phyloP scores from a whole-genome alignment of 53 echinoderm and acorn worm genomes.

The Henricia sp. region DNA sequence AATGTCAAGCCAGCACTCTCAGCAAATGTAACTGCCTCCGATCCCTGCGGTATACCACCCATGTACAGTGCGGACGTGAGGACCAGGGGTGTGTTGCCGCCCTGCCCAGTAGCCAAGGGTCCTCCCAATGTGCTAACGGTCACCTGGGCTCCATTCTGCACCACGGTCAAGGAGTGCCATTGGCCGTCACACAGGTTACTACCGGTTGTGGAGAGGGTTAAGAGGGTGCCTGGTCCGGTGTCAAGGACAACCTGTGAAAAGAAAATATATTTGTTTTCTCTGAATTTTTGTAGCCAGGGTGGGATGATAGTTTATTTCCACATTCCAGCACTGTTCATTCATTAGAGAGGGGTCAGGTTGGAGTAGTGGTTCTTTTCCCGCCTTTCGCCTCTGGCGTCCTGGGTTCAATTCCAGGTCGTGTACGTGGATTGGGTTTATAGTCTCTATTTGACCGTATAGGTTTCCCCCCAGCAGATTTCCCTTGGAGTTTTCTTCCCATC shows the following conservation, averaged over 20 bases:
- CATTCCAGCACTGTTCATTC: too few species aligned
- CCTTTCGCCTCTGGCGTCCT: too few species aligned
- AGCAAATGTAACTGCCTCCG: conserved; percentile 64
- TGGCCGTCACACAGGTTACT: conserved; percentile 81
- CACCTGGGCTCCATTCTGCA: conserved; percentile 59
- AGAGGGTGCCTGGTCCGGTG: conserved; percentile 36
- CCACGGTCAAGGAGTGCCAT: conserved; percentile 74
- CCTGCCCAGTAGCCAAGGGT: conserved; percentile 1
- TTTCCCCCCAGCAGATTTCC: too few species aligned
- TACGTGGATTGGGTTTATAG: too few species aligned
- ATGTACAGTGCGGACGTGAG: conserved; percentile 70
- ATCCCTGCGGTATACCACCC: conserved; percentile 78
- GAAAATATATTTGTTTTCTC: too few species aligned
- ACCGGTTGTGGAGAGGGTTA: conserved; percentile 51
- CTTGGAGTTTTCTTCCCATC: too few species aligned
- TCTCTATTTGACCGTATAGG: too few species aligned
- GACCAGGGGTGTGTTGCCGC: conserved; percentile 7
- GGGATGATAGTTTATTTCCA: too few species aligned
- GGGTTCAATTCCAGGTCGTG: too few species aligned
- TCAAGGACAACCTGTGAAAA: conserved; percentile 65
- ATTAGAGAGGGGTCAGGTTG: too few species aligned
- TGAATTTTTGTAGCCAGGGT: too few species aligned
- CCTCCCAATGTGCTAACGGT: conserved; percentile 32
- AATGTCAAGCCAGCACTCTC: conserved; percentile 39
- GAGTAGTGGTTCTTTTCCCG: too few species aligned